phyloP scores from a whole-genome alignment of 1,140 invertebrate species.

The Pristionchus pacificus region DNA sequence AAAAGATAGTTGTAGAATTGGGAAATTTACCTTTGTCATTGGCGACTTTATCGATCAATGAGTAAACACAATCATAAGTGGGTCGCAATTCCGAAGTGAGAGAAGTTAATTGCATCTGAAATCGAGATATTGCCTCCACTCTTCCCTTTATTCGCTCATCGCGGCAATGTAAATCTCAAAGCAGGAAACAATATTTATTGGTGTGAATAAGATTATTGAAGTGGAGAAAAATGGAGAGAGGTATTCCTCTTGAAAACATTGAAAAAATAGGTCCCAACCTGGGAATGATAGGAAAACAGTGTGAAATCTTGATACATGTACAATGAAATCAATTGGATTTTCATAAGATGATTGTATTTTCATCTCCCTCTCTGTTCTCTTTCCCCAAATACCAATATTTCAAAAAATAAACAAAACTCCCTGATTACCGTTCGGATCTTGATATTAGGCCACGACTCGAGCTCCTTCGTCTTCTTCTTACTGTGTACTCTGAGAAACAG shows the following conservation, averaged over 20 bases:
- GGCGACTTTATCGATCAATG: background rate
- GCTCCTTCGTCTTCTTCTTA: background rate
- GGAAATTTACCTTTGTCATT: background rate
- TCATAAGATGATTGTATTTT: no score
- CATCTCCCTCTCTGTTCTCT: background rate
- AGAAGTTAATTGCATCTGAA: background rate
- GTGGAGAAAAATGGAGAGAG: no score
- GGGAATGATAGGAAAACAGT: no score
- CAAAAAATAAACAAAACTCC: background rate
- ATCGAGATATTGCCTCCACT: background rate
- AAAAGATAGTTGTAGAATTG: background rate
- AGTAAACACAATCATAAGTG: background rate
- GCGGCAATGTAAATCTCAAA: no score
- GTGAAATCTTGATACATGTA: no score
- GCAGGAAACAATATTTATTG: no score
- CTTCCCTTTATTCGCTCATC: no score
- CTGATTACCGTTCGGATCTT: background rate
- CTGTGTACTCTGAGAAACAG: background rate
- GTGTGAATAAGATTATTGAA: no score
- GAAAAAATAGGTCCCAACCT: no score
- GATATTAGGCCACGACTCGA: background rate
- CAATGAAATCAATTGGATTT: no score
- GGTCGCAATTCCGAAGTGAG: background rate
- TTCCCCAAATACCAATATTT: background rate
- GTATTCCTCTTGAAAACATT: no score